phyloP scores from a whole-genome alignment of 1,140 invertebrate genomes.

The Mizuhopecten yessoensis region DNA sequence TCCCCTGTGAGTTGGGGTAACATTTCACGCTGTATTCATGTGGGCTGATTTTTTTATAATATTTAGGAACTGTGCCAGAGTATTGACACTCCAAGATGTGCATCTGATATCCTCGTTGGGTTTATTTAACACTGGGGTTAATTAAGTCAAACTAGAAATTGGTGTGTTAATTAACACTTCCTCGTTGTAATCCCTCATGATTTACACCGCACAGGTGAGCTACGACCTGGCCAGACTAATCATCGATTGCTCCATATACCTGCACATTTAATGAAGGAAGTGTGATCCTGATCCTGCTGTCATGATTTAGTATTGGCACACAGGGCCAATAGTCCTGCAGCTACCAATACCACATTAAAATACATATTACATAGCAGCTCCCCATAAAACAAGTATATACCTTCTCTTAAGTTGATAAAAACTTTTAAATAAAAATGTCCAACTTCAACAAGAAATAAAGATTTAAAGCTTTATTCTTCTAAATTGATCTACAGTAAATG shows the following conservation, averaged over 20 bases:
- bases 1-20: background rate
- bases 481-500: background rate
- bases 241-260: background rate
- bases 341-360: background rate
- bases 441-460: background rate
- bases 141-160: background rate
- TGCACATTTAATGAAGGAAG: slow-evolving; percentile 19
- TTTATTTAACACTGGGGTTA: background rate
- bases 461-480: background rate
- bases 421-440: background rate
- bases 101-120: background rate
- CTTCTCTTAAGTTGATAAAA: background rate
- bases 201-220: background rate
- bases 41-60: background rate
- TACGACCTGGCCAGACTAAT: background rate
- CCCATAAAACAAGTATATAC: background rate
- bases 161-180: background rate
- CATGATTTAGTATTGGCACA: background rate
- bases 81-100: background rate
- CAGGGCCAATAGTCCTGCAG: background rate
- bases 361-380: background rate
- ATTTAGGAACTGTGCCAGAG: slow-evolving; percentile 13
- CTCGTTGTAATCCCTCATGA: background rate
- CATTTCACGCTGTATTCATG: background rate
- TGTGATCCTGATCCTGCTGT: background rate